Conservation (phyloP, 2,888 invertebrate genomes). For the Lepidochrysops patricia region DNA sequence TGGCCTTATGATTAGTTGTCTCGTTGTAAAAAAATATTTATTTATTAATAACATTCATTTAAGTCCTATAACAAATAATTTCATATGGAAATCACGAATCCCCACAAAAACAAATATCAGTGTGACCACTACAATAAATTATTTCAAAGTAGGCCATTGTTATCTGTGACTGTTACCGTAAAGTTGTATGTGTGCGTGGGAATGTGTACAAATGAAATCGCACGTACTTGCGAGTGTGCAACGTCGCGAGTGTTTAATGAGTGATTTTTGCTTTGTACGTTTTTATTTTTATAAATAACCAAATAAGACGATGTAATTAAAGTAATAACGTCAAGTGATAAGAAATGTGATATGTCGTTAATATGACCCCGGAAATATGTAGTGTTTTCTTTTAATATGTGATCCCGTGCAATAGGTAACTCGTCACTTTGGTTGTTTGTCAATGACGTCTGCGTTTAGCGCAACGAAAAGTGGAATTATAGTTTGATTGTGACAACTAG, state of each 20-base stretch:
- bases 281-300: slow-evolving; percentile 70
- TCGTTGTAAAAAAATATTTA: too few species aligned
- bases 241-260: slow-evolving; percentile 67
- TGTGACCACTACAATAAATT: slow-evolving; percentile 31
- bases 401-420: slow-evolving; percentile 68
- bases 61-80: too few species aligned
- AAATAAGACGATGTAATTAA: slow-evolving; percentile 59
- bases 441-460: slow-evolving; percentile 75
- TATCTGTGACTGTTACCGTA: slow-evolving; percentile 61
- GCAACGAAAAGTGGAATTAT: slow-evolving; percentile 72
- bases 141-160: slow-evolving; percentile 30
- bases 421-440: slow-evolving; percentile 73
- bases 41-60: too few species aligned
- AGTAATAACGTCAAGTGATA: slow-evolving; percentile 65
- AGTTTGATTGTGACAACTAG: slow-evolving; percentile 71
- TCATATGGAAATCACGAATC: too few species aligned
- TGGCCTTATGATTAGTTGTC: too few species aligned
- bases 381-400: slow-evolving; percentile 66
- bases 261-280: slow-evolving; percentile 69
- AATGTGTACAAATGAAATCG: slow-evolving; percentile 59
- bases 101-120: slow-evolving; percentile 6
- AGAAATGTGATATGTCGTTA: slow-evolving; percentile 63
- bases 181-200: slow-evolving; percentile 34
- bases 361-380: slow-evolving; percentile 57
- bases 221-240: slow-evolving; percentile 68